A percentile compares a stretch with the other conserved stretches of the same genome.
These are phyloP conservation scores for Lampris megalopsis DNA, from an alignment of 2,113 vertebrate species.

Conservation along the genomic window DNA sequence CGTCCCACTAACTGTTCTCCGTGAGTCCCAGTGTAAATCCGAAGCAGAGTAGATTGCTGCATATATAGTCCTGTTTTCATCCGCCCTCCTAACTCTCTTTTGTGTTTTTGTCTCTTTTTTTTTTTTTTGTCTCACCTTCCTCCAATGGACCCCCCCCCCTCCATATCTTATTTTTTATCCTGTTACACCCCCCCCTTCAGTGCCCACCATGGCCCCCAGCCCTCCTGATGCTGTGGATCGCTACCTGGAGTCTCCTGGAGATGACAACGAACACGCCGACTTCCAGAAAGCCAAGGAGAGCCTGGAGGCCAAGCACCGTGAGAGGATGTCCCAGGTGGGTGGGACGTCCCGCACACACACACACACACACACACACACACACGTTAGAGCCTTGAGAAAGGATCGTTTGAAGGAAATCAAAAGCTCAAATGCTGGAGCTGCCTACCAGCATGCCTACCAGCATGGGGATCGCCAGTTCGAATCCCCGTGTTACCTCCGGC, in stretches of 20 bases:
- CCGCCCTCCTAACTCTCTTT: not conserved
- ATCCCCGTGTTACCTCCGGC: too few relatives aligned
- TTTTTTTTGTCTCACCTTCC: not conserved
- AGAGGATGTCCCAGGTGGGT: constrained; percentile 93
- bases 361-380: too few relatives aligned
- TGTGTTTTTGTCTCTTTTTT: not conserved
- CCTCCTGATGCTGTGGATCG: constrained; percentile 93
- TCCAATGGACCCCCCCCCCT: not conserved
- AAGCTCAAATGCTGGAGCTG: too few relatives aligned
- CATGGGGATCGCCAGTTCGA: too few relatives aligned
- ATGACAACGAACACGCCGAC: constrained; percentile 91
- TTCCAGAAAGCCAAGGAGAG: constrained; percentile 98
- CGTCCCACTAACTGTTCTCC: not conserved
- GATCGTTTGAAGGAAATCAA: too few relatives aligned
- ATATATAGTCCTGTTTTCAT: not conserved
- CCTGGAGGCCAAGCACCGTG: constrained; percentile 93
- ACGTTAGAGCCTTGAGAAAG: too few relatives aligned
- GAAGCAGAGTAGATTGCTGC: too few relatives aligned
- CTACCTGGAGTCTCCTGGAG: constrained; percentile 94
- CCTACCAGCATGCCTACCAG: too few relatives aligned
- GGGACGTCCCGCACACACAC: not conserved
- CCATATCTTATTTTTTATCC: constrained; percentile 5
- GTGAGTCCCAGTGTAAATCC: too few relatives aligned
- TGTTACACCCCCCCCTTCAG: constrained; percentile 38
- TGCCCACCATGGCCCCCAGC: constrained; percentile 89